Base-by-base conservation (phyloP, 2,888 invertebrate species). In the Drosophila affinis region DNA sequence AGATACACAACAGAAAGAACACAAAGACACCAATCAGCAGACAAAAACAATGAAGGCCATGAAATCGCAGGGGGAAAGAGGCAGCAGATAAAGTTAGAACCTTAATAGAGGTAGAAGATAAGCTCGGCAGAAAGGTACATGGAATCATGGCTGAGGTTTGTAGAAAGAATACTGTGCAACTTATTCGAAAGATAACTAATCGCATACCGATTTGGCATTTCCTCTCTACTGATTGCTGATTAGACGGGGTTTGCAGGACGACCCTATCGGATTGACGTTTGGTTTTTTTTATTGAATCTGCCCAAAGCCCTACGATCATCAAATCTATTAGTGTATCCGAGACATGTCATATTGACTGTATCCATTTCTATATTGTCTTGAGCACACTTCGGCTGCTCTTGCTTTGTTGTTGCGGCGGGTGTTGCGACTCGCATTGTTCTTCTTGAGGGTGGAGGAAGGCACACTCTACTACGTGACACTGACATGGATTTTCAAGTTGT, bases 401-500 rank as follows among this genome's bases (percentile, higher is more conserved):
- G 57, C 59, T 55, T 34, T 45, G 53, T 48, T 76, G 76, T 69
- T 69, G 57, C 72, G 69, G 53, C 60, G 57, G 49, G 51, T 55
- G 48, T 70, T 46, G 55, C 47, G 48, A 57, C 52, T 58, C 44
- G 62, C 54, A 32, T 60, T 61, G 62, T 59, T 73, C 48, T 62
- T 75, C 64, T 61, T 71, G 49, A 9, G 72, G 73, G 77, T 76
- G 79, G 80, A 59, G 83, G 80, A 72, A 72, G 83, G 77, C 78
- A 75, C 80, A 45, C 67, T 81, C 77, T 63, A 70, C 78, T 87
- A 91, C 90, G 91, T 90, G 91, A 91, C 90, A 90, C 81, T 89
- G 90, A 88, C 87, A 89, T 84, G 89, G 85, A 88, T 87, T 89
- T 83, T 84, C 80, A 82, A 85, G 89, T 79, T 89, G 88, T 78